Base-by-base conservation (phyloP, 2,797 vertebrate species). In the Falco biarmicus region DNA sequence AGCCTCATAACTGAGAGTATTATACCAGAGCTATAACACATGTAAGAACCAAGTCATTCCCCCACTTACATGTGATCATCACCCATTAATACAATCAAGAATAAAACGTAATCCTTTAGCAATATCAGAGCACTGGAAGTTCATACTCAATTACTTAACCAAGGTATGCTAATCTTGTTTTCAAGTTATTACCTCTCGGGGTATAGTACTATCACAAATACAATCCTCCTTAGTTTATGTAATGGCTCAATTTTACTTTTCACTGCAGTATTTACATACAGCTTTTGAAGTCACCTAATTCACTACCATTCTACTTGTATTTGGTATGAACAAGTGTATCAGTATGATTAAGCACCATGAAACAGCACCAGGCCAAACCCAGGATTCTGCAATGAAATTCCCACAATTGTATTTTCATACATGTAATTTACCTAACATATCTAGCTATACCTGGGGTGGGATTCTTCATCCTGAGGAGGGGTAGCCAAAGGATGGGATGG, bases 201-300 rank as follows among this genome's bases (percentile, higher is more conserved):
- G 31, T 61, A 37, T 0, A 74, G 26, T 18, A 11, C 19, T 47
- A n/a, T 45, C 10, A 75, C 3, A 89, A n/a, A 39, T 14, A 56
- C 0, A 1, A 84, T 7, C 4, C 4, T 6, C 15, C 37, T 51
- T 39, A 5, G 0, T 50, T 48, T 11, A 47, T 2, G 5, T 8
- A 63, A 84, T 3, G 6, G 18, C 15, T 93, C 14, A 3, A 70
- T 48, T 77, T 70, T 59, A 61, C 12, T 56, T 82, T 50, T 71
- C 48, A 69, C 32, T 47, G 17, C 6, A 57, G 6, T 26, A 79
- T 51, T 84, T 69, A 65, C 15, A 47, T 6, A 45, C 11, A 77
- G 32, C 29, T 89, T 83, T 70, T 32, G 25, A 56, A 92, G 19
- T 9, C 10, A 22, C 3, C 31, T 48, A 66, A 63, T 31, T 74